Conservation (phyloP, 1,140 invertebrate genomes). For the Nixonia krombeini region DNA sequence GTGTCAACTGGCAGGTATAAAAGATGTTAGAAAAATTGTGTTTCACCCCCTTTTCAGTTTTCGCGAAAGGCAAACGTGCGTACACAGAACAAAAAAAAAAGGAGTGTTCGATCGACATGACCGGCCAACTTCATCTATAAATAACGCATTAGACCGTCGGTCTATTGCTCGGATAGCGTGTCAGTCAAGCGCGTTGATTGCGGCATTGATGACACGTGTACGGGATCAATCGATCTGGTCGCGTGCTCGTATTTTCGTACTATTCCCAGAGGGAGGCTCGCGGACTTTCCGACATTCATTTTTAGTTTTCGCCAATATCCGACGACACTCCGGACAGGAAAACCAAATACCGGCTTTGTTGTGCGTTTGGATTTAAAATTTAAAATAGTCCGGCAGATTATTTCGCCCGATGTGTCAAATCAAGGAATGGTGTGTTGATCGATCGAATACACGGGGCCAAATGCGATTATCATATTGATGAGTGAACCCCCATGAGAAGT, state of each 20-base stretch:
- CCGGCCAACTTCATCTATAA: conserved; percentile 66
- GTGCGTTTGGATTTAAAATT: conserved; percentile 32
- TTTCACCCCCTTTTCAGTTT: too few relatives aligned
- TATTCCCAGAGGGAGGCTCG: conserved; percentile 56
- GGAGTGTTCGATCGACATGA: conserved; percentile 41
- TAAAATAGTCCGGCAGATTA: conserved; percentile 21
- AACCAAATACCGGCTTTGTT: conserved; percentile 16
- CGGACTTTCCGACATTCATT: conserved; percentile 26
- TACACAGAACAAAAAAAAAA: too few relatives aligned
- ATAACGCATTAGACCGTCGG: conserved; percentile 63
- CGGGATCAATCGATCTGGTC: conserved; percentile 66
- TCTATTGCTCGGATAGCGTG: conserved; percentile 41
- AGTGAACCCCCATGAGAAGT: too few relatives aligned
- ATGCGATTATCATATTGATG: not conserved
- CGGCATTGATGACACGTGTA: conserved; percentile 69
- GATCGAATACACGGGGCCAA: not conserved
- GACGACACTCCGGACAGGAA: too few relatives aligned
- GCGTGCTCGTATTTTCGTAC: conserved; percentile 71
- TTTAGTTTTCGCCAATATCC: conserved; percentile 39
- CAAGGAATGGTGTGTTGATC: not conserved
- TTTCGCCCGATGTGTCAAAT: conserved; percentile 18
- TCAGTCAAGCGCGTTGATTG: conserved; percentile 68
- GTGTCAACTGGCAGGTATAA: too few relatives aligned
- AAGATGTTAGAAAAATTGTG: too few relatives aligned
- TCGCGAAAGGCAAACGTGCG: too few relatives aligned